Conservation (phyloP, 1,140 invertebrate genomes). For the Asobara japonica region DNA sequence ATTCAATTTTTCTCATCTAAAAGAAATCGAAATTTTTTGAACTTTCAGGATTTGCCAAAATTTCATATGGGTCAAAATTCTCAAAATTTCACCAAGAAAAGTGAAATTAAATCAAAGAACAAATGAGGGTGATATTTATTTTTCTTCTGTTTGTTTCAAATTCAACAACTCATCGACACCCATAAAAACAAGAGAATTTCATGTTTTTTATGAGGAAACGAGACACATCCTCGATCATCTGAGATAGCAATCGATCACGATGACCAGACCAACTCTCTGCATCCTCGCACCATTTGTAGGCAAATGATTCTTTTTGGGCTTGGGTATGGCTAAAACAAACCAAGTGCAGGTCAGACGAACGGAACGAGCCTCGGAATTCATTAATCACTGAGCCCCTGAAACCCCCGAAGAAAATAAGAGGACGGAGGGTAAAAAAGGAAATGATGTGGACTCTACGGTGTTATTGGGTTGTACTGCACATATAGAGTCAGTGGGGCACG, state of each 20-base stretch:
- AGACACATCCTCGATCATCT: conserved; percentile 17
- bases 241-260: conserved; percentile 31
- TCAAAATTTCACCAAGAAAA: no score
- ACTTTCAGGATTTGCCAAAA: no score
- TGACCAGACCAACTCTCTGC: conserved; percentile 23
- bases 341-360: conserved; percentile 23
- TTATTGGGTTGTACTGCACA: conserved; percentile 6
- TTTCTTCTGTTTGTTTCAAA: not conserved
- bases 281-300: conserved; percentile 27
- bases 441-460: not conserved
- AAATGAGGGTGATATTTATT: not conserved
- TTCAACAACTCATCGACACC: not conserved
- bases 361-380: conserved; percentile 19
- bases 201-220: not conserved
- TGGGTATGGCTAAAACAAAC: conserved; percentile 34
- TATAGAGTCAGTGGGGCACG: conserved; percentile 7
- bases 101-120: not conserved
- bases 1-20: no score
- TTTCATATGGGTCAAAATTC: no score
- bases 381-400: conserved; percentile 32
- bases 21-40: no score
- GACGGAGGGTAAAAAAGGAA: not conserved
- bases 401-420: not conserved
- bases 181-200: not conserved
- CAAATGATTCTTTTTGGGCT: conserved; percentile 8